These are phyloP conservation scores for Hoplias malabaricus DNA, from an alignment of 2,113 vertebrate genomes.

Conservation along the genomic window DNA sequence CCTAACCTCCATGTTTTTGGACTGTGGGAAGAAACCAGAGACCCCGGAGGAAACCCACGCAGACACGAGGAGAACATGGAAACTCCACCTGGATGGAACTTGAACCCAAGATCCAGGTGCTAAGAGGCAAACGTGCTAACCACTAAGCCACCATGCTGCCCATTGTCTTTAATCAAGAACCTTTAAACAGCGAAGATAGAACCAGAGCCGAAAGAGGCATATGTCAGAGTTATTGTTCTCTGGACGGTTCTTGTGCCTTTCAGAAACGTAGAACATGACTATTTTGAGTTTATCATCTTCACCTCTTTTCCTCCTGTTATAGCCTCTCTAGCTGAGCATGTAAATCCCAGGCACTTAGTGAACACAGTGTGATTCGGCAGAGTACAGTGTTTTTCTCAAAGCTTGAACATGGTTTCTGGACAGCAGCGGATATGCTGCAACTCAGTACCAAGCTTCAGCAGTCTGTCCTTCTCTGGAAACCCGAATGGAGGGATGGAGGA, in stretches of 20 bases:
- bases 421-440: not conserved
- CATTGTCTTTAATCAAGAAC: no score
- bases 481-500: slow-evolving; percentile 27
- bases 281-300: not conserved
- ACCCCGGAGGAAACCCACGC: no score
- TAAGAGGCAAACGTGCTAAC: no score
- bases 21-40: no score
- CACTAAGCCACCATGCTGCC: no score
- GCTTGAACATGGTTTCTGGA: not conserved
- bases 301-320: not conserved
- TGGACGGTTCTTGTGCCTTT: not conserved
- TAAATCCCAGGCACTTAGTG: not conserved
- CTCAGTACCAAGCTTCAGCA: not conserved
- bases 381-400: not conserved
- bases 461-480: slow-evolving; percentile 5
- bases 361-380: not conserved
- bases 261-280: not conserved
- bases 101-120: no score
- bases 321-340: not conserved
- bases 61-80: no score
- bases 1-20: no score
- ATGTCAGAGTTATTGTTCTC: not conserved
- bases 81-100: no score
- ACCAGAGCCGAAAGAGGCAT: not conserved
- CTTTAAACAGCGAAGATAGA: no score